A percentile compares a stretch with the other conserved stretches of the same genome.
Conservation (phyloP, 2,113 vertebrate species). For the Illadopsis cleaveri region DNA sequence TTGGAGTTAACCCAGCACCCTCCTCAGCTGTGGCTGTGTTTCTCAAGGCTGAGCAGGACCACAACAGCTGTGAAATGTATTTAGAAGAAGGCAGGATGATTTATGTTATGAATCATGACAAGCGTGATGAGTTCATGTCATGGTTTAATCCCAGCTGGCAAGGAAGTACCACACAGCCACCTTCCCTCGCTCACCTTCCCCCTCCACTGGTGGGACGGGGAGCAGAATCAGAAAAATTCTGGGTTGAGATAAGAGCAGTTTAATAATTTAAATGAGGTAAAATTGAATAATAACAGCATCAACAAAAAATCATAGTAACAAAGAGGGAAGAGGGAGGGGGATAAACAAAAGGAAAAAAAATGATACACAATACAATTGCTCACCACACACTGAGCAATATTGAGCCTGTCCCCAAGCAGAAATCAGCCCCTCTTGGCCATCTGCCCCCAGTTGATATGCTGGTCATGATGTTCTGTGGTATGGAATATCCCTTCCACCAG, state of each 20-base stretch:
- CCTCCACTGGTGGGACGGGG: background rate
- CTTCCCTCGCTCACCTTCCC: background rate
- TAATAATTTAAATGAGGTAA: background rate
- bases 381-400: background rate
- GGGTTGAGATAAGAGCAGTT: background rate
- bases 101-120: slow-evolving; percentile 49
- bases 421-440: background rate
- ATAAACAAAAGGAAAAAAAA: background rate
- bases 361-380: rapidly evolving
- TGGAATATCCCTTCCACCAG: background rate
- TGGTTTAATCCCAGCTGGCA: background rate
- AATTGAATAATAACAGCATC: background rate
- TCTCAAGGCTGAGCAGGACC: background rate
- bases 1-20: background rate
- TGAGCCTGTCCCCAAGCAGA: background rate
- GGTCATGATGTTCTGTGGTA: background rate
- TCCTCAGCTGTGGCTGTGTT: background rate
- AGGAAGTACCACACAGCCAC: background rate
- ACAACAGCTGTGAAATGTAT: background rate
- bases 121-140: background rate
- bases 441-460: background rate
- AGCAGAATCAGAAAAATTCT: background rate
- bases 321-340: background rate
- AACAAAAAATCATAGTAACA: background rate
- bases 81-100: slow-evolving; percentile 28